Percentiles rank a stretch among this genome's conserved stretches.
phyloP scores from a whole-genome alignment of 2,113 vertebrate species.

The Passerina amoena region DNA sequence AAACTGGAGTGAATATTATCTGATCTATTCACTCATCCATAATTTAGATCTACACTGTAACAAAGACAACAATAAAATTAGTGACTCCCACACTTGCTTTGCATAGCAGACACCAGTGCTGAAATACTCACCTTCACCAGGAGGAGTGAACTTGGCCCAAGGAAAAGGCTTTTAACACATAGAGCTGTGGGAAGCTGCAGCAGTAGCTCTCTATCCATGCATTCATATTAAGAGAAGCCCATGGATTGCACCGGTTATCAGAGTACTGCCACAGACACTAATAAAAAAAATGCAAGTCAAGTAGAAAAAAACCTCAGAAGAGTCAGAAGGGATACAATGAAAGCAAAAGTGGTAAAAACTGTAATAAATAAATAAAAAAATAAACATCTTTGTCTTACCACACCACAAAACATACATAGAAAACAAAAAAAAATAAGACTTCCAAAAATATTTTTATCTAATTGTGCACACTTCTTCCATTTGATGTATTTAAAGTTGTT shows the following conservation, averaged over 20 bases:
- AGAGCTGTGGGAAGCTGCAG: not conserved
- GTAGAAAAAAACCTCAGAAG: not conserved
- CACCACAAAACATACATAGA: not conserved
- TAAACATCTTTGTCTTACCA: not conserved
- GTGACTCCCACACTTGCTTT: not conserved
- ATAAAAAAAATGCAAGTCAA: not conserved
- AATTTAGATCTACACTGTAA: not conserved
- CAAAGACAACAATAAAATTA: not conserved
- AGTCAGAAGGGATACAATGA: not conserved
- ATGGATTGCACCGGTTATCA: not conserved
- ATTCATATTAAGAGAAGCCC: rapidly evolving
- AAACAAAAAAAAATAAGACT: not conserved
- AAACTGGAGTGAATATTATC: not conserved
- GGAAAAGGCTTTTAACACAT: not conserved
- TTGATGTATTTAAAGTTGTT: constrained; percentile 24
- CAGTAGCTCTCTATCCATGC: not conserved
- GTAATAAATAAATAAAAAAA: not conserved
- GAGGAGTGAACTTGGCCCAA: not conserved
- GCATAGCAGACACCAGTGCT: not conserved
- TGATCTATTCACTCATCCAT: not conserved
- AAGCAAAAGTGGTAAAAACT: not conserved
- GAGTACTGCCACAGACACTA: not conserved
- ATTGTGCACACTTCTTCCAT: not conserved
- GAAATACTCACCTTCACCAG: not conserved
- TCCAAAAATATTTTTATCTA: not conserved